phyloP scores from a whole-genome alignment of 2,797 vertebrate species.

The Pseudomugil gertrudae region DNA sequence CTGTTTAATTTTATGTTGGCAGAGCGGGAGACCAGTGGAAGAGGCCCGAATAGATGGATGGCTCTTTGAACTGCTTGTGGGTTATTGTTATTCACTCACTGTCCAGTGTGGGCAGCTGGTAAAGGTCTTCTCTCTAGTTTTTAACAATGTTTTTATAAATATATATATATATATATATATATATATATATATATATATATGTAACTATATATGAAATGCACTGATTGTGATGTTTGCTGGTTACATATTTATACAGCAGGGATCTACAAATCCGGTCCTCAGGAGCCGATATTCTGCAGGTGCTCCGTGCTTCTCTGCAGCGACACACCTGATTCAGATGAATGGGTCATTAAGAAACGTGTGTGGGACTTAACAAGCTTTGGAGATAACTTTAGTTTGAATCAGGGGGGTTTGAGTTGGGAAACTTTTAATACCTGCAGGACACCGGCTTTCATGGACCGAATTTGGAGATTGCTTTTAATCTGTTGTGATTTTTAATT shows the following conservation, averaged over 20 bases:
- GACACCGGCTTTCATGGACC: too few relatives aligned
- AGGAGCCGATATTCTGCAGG: too few relatives aligned
- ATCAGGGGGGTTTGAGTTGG: too few relatives aligned
- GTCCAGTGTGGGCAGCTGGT: constrained; percentile 11
- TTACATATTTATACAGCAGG: not conserved
- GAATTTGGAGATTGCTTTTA: too few relatives aligned
- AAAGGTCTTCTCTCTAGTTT: constrained; percentile 38
- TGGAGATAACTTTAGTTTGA: too few relatives aligned
- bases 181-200: constrained; percentile 34
- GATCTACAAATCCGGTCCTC: too few relatives aligned
- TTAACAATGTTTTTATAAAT: constrained; percentile 16
- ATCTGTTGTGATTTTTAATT: too few relatives aligned
- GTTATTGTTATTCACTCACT: not conserved
- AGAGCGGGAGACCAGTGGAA: constrained; percentile 19
- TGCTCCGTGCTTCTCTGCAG: too few relatives aligned
- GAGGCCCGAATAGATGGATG: not conserved
- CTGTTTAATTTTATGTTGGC: constrained; percentile 47
- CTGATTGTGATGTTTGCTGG: constrained; percentile 23
- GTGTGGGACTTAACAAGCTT: too few relatives aligned
- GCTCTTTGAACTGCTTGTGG: constrained; percentile 1
- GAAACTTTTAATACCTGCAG: too few relatives aligned
- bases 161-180: constrained; percentile 40
- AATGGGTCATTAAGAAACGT: too few relatives aligned
- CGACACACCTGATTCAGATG: too few relatives aligned
- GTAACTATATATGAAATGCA: constrained; percentile 48